Evolutionary conservation across 2,113 vertebrate genomes (phyloP), one percentile per base, ranked within the genome.

Genomic region (Toxostoma redivivum): DNA sequence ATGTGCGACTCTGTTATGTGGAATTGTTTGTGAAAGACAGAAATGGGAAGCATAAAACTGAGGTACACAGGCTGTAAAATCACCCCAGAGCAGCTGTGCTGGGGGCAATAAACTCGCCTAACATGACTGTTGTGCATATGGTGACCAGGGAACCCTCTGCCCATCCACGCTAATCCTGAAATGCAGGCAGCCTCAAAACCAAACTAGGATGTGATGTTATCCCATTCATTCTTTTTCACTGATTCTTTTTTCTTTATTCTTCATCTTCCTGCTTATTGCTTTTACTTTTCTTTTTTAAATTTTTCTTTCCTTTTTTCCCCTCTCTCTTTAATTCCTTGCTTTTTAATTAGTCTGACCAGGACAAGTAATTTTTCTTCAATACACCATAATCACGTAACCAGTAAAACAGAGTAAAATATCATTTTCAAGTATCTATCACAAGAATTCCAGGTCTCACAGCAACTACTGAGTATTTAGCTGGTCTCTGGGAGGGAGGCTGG

Each of bases 1-100:
- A 90, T 81, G n/a, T 25, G 21, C 30, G 17, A 50, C 30, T 92
- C 64, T 50, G 20, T 57, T 65, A 27, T 5, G 21, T 44, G 71
- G 33, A 86, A 69, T 38, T 93, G 62, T 83, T 94, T 66, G n/a
- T 61, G 72, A 57, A 90, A 73, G 45, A 35, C 33, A 93, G 45
- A 85, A 85, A 50, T 10, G 8, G 28, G 47, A 82, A 86, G 47
- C 40, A 56, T 22, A 10, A 37, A 64, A 33, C 25, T 19, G 28
- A 54, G 30, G 21, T 27, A 73, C 61, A 69, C 33, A 70, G 57
- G 50, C 74, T 85, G 48, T 15, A 64, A 38, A 53, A 61, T 45
- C 37, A 67, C 35, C 30, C 40, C 9, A 33, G n/a, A 65, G 66
- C 73, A 76, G 66, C 35, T 88, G 54, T 0, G 0, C 54, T 73